phyloP scores from a whole-genome alignment of 2,888 invertebrate species.

The Trachelus stipa region DNA sequence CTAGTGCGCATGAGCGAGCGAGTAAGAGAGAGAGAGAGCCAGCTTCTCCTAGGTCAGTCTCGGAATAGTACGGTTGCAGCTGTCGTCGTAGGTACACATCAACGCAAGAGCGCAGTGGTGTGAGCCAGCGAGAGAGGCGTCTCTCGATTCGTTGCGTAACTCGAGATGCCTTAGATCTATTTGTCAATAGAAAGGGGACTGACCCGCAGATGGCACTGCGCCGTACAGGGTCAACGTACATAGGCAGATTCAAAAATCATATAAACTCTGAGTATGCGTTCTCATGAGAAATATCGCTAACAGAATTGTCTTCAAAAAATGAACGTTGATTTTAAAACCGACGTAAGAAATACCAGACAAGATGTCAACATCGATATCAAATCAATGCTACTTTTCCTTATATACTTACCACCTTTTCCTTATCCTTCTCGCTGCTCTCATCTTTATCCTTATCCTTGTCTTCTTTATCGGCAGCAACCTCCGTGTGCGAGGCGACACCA shows the following conservation, averaged over 20 bases:
- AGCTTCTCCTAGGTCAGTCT: constrained; percentile 37
- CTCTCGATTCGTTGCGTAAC: background rate
- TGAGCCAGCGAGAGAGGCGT: background rate
- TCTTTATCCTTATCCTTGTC: constrained; percentile 78
- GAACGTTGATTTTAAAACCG: background rate
- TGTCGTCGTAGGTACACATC: background rate
- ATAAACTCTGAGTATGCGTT: background rate
- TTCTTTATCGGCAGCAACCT: constrained; percentile 70
- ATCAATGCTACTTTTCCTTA: background rate
- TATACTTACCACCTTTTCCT: constrained; percentile 69
- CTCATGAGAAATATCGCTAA: background rate
- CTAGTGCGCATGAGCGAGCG: too few species aligned
- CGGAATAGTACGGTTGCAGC: constrained; percentile 26
- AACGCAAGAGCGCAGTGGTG: background rate
- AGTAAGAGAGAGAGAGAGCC: background rate
- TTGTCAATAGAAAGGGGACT: background rate
- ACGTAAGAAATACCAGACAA: constrained; percentile 9
- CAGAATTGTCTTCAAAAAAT: background rate
- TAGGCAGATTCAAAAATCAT: too few species aligned
- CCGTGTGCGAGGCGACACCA: constrained; percentile 76
- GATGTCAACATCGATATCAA: background rate
- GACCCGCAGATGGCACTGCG: background rate
- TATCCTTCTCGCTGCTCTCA: constrained; percentile 75
- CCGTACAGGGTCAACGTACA: background rate
- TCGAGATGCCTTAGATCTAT: background rate